Evolutionary conservation across 2,888 invertebrate genomes (phyloP).

Genomic region (Reticulitermes lucifugus): DNA sequence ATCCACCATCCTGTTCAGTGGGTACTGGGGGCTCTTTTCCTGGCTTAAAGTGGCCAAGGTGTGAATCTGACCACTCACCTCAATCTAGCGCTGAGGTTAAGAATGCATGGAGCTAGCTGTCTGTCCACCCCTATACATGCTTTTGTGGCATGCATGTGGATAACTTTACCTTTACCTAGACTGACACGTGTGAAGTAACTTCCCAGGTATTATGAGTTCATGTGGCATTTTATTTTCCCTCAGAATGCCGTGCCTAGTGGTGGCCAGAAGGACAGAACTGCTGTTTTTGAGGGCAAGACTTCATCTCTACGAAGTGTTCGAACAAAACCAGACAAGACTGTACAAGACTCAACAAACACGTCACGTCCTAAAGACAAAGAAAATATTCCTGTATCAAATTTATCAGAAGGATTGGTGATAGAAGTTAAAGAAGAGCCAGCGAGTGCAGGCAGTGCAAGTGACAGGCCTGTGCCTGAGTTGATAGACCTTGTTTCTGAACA

Average conservation of each 20-base stretch:
- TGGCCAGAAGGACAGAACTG: background rate
- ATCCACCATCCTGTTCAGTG: no score
- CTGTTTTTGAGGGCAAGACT: conserved; percentile 30
- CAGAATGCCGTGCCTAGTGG: conserved; percentile 9
- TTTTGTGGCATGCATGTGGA: no score
- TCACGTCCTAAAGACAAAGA: conserved; percentile 68
- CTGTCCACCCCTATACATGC: no score
- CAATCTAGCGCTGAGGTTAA: no score
- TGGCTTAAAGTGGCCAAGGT: no score
- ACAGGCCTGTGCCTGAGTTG: conserved; percentile 61
- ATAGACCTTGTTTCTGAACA: conserved; percentile 56
- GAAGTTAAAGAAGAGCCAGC: background rate
- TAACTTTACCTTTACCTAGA: no score
- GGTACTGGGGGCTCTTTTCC: no score
- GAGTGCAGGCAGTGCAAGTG: background rate
- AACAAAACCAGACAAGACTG: conserved; percentile 70
- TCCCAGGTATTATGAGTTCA: background rate
- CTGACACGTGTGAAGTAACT: no score
- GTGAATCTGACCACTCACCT: no score
- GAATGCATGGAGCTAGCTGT: no score
- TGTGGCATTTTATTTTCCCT: background rate
- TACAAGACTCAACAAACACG: conserved; percentile 44
- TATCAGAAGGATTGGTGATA: conserved; percentile 18
- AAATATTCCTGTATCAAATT: conserved; percentile 65
- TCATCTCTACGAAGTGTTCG: conserved; percentile 73